Base-by-base conservation (phyloP, 2,113 vertebrate species). In the Cottus gobio region DNA sequence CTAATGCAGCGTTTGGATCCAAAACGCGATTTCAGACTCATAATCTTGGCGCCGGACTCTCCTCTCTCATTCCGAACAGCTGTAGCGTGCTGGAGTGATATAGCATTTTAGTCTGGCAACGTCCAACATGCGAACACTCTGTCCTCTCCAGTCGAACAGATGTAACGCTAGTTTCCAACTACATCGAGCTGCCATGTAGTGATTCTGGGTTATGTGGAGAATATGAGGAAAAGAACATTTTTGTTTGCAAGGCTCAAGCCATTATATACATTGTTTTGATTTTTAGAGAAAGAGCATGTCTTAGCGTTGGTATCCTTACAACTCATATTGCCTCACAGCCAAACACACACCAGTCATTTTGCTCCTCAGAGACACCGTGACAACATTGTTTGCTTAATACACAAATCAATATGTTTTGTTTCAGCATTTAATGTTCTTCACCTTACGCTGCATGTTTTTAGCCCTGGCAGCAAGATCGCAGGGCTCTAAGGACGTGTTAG, bases 1-100 rank as follows among this genome's bases (percentile, higher is more conserved):
- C 77, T 89, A 91, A 88, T 72, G 84, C 79, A 85, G 80, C 37
- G 31, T 83, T 88, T 88, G 80, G 80, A 87, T 90, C 89, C 80
- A 90, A 87, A 93, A 81, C 83, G 70, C 75, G 63, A 90, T 80
- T 92, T 88, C 75, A 85, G 89, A 82, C 76, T 75, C 42, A 30
- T 67, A 56, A 82, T 30, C 74, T 77, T 90, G 77, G 77, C 8
- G 28, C 66, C 63, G 44, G 79, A 77, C 80, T 80, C 58, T 44
- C 61, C 68, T 71, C 72, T 76, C 79, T 89, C 58, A 44, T 80
- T 75, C 76, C n/a, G 18, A 90, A 78, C 91, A 89, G 88, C 58
- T 90, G 77, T 72, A 82, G 69, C 30, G 5, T 18, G 69, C 73
- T 79, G 83, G 73, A 85, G 86, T 84, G 78, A 88, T 75, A 79